Conservation (phyloP, 64 coral and sea anemone species). For the Pocillopora verrucosa region DNA sequence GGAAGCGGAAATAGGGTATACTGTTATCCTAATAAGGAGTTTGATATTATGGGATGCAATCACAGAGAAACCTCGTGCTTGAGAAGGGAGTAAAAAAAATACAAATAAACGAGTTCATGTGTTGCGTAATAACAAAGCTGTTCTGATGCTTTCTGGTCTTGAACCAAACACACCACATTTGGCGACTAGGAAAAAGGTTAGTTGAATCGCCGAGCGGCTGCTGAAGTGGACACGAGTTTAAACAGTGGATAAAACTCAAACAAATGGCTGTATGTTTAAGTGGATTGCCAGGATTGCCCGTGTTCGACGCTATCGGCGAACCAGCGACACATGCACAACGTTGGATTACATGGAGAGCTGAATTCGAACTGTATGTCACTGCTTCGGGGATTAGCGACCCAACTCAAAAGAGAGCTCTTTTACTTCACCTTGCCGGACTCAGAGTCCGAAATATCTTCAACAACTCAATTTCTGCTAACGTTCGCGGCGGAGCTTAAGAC, state of each 20-base stretch:
- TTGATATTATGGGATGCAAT: too few relatives aligned
- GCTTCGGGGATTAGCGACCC: slow-evolving; percentile 47
- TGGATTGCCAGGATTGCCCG: slow-evolving; percentile 30
- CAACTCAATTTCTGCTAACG: background rate
- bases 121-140: too few relatives aligned
- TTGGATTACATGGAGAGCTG: slow-evolving; percentile 47
- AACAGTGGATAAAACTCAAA: slow-evolving; percentile 17
- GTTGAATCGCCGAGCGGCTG: background rate
- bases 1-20: too few relatives aligned
- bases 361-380: slow-evolving; percentile 48
- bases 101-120: too few relatives aligned
- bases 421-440: slow-evolving; percentile 44
- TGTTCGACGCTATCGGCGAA: slow-evolving; percentile 44
- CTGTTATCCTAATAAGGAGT: too few relatives aligned
- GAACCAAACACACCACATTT: background rate
- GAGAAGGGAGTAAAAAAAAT: too few relatives aligned
- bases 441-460: slow-evolving; percentile 37
- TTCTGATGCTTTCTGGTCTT: too few relatives aligned
- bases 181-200: background rate
- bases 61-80: too few relatives aligned
- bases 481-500: slow-evolving; percentile 11
- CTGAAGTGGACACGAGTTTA: background rate
- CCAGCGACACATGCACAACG: slow-evolving; percentile 45
- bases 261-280: slow-evolving; percentile 54
- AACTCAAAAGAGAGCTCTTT: slow-evolving; percentile 31